Base-by-base conservation (phyloP, 2,888 invertebrate species). In the Drosophila testacea region DNA sequence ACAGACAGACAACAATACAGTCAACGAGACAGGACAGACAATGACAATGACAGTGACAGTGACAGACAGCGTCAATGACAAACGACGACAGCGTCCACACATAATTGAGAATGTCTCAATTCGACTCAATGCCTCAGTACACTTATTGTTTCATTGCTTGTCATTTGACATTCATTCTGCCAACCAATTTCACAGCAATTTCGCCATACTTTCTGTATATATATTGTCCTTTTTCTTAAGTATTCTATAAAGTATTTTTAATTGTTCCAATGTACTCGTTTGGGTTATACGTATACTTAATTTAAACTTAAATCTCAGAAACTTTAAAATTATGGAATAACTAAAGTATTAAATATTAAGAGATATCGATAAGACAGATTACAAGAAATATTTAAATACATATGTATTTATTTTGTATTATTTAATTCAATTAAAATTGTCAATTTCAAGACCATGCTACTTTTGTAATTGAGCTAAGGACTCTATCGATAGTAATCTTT, bases 21-120 rank as follows among this genome's bases (percentile, higher is more conserved):
- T 9, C 1, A 32, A 16, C 10, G 48, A 16, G 30, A 57, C 11
- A 54, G 22, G 52, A 28, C 42, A 36, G 50, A 32, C 41, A 34
- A 42, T 13, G 48, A 46, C 44, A 44, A 27, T 11, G 11, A 32
- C 16, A 28, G 6, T 3, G 61, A 48, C 54, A 67, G 36, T 51
- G 59, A 63, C 55, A 36, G 55, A 63, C 39, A 44, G 42, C 16
- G 59, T 6, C 52, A 57, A 38, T 64, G 69, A 73, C 42, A 61
- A 64, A 61, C 52, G 59, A 47, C 27, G 47, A 47, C 44, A 54
- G 41, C 22, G 36, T 55, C 10, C 38, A 32, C 41, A 30, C 56
- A 61, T 71, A 65, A 71, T 65, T 72, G 71, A 57, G 56, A 57
- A 60, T 51, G 50, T 34, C 65, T 62, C 50, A 65, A 52, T 57